Percentiles rank a stretch among this genome's conserved stretches.
Conservation (phyloP, 2,888 invertebrate species). For the Agrochola macilenta region DNA sequence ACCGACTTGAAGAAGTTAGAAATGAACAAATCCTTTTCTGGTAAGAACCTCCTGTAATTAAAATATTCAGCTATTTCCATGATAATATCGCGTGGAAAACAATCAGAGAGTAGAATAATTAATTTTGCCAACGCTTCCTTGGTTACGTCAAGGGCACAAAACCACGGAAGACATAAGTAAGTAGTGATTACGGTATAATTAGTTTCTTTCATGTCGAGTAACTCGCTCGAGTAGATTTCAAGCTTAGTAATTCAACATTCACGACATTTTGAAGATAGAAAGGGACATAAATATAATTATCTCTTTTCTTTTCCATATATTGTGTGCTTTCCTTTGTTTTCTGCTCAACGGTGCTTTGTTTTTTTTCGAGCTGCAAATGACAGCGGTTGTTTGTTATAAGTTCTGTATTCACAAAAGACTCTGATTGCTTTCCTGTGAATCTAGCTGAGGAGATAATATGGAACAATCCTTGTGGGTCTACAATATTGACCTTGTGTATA, state of each 20-base stretch:
- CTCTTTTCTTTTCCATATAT: background rate
- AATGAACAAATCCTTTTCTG: conserved; percentile 86
- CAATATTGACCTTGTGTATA: background rate
- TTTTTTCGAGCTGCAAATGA: conserved; percentile 28
- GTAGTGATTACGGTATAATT: conserved; percentile 25
- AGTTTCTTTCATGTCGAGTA: conserved; percentile 24
- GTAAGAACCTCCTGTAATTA: conserved; percentile 70
- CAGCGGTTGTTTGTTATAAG: conserved; percentile 23
- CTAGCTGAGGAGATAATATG: background rate
- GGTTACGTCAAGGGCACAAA: conserved; percentile 29
- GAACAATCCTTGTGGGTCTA: background rate
- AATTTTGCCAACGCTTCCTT: conserved; percentile 39
- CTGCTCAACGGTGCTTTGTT: conserved; percentile 9
- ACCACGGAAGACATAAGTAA: conserved; percentile 14
- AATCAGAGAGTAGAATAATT: conserved; percentile 44
- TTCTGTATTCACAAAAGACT: conserved; percentile 14
- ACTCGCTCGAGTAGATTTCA: background rate
- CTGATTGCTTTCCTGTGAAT: conserved; percentile 9
- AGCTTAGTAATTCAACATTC: conserved; percentile 28
- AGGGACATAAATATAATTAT: background rate
- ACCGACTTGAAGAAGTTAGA: conserved; percentile 84
- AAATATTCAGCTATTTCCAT: conserved; percentile 29
- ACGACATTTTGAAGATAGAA: background rate
- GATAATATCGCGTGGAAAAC: conserved; percentile 25
- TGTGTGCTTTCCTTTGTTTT: conserved; percentile 21